phyloP scores from a whole-genome alignment of 2,113 vertebrate genomes.

The Plecotus auritus region DNA sequence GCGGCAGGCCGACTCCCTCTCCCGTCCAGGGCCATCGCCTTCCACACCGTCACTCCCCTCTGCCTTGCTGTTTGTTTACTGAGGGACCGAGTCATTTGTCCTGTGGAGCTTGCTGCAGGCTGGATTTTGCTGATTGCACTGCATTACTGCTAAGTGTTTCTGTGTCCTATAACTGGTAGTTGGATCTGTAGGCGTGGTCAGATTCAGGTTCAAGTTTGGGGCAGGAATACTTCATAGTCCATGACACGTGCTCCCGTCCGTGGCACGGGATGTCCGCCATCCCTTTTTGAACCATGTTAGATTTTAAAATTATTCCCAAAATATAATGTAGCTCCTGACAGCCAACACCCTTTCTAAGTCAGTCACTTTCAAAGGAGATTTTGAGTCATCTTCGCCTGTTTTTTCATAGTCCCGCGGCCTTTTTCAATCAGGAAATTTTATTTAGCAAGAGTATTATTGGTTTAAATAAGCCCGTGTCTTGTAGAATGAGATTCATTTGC shows the following conservation, averaged over 20 bases:
- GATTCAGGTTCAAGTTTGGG: background rate
- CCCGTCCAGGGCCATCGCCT: fast-evolving
- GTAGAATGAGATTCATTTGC: background rate
- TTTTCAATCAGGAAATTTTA: background rate
- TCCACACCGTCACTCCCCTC: fast-evolving
- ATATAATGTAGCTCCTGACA: background rate
- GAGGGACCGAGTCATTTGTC: background rate
- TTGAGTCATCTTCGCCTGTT: background rate
- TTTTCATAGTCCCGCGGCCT: background rate
- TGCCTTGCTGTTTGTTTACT: background rate
- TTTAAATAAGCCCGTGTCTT: background rate
- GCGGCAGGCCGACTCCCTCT: background rate
- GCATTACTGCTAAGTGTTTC: background rate
- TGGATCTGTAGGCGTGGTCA: background rate
- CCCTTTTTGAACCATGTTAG: background rate
- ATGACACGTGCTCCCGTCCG: background rate
- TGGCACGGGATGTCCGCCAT: background rate
- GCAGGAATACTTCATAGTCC: background rate
- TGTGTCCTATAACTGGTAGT: background rate
- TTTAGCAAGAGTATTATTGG: background rate
- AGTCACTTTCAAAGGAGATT: background rate
- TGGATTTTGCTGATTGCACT: background rate
- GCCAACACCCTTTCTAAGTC: background rate
- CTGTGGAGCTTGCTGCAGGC: background rate
- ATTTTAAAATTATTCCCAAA: background rate